Percentiles rank a stretch among this genome's conserved stretches.
Conservation (phyloP, 92 coral and sea anemone genomes). For the Desmophyllum pertusum region DNA sequence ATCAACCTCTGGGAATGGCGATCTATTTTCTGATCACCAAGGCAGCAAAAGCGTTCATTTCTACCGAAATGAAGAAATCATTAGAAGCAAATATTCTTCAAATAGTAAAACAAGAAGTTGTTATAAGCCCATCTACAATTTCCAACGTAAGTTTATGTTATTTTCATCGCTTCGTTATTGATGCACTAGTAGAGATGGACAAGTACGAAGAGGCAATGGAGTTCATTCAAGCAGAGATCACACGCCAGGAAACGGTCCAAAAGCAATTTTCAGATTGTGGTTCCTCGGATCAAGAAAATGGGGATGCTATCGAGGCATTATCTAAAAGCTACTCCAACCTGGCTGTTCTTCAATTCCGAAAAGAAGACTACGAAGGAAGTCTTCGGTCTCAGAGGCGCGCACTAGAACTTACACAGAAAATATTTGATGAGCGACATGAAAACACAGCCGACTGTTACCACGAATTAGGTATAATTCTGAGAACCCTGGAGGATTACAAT, state of each 20-base stretch:
- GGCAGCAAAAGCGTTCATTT: background rate
- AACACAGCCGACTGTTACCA: background rate
- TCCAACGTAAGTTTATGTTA: background rate
- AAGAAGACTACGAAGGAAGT: background rate
- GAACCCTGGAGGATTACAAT: background rate
- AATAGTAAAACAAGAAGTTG: background rate
- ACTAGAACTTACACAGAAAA: background rate
- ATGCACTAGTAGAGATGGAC: background rate
- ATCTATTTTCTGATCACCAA: background rate
- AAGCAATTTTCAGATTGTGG: background rate
- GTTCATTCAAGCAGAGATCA: background rate
- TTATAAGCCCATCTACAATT: background rate
- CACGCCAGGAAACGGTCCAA: background rate
- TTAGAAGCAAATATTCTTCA: background rate
- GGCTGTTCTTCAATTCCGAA: slow-evolving; percentile 3
- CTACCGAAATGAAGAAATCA: background rate
- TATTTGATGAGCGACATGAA: background rate
- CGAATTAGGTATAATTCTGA: background rate
- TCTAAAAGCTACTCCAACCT: slow-evolving; percentile 14
- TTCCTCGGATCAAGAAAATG: background rate
- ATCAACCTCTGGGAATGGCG: background rate
- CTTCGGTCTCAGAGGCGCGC: background rate
- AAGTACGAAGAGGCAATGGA: background rate
- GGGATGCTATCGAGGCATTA: background rate
- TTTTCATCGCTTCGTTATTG: background rate